Evolutionary conservation across 2,113 vertebrate species (phyloP).

Genomic region (Onychostruthus taczanowskii): DNA sequence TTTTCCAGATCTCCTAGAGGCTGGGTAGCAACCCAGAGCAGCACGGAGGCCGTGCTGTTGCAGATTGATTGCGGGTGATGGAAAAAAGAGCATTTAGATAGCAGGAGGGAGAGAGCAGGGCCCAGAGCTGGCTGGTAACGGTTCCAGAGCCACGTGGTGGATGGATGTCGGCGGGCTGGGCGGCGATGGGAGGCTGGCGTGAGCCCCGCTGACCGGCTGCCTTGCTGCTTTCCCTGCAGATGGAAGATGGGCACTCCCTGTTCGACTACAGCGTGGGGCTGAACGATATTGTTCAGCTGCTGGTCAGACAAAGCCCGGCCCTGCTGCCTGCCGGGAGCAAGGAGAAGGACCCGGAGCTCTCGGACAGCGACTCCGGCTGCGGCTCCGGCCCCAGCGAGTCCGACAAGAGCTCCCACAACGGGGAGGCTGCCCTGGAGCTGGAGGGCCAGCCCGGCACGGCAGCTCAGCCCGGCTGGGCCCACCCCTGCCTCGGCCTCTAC

Average conservation of each 20-base stretch:
- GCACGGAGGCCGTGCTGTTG: not conserved
- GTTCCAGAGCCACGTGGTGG: not conserved
- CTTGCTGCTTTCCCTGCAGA: slow-evolving; percentile 68
- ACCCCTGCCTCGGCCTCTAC: slow-evolving; percentile 84
- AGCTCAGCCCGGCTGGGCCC: slow-evolving; percentile 23
- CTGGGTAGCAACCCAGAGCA: rapidly evolving
- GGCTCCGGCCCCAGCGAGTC: slow-evolving; percentile 91
- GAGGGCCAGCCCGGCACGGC: slow-evolving; percentile 73
- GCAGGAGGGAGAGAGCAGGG: not conserved
- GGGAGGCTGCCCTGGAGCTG: slow-evolving; percentile 77
- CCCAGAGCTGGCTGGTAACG: rapidly evolving
- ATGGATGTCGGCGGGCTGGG: rapidly evolving
- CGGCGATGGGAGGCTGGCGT: rapidly evolving
- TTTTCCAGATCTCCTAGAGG: rapidly evolving
- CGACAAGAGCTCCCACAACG: slow-evolving; percentile 89
- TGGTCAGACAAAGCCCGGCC: slow-evolving; percentile 82
- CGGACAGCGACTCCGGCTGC: slow-evolving; percentile 92
- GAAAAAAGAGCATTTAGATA: rapidly evolving
- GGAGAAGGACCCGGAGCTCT: slow-evolving; percentile 90
- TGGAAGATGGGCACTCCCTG: slow-evolving; percentile 95
- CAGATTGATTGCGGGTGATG: rapidly evolving
- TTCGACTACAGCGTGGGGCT: slow-evolving; percentile 93
- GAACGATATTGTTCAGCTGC: slow-evolving; percentile 92
- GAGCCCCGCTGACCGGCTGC: not conserved
- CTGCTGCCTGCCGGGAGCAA: slow-evolving; percentile 51